Evolutionary conservation across 2,113 vertebrate species (phyloP).

Genomic region (Heterotilapia buettikoferi): DNA sequence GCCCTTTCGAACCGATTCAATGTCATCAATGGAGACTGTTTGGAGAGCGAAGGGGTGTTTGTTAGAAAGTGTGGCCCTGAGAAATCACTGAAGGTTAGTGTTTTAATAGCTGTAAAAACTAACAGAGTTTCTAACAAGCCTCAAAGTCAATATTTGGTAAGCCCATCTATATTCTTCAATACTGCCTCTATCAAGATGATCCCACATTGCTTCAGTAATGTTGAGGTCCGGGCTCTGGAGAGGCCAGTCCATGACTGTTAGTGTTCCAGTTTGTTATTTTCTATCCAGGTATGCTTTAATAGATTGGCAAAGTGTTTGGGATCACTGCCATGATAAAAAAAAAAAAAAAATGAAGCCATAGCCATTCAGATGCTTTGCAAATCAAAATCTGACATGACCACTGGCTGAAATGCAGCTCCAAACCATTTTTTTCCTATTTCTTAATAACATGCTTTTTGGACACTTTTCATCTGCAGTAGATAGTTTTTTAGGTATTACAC

Average conservation of each 20-base stretch:
- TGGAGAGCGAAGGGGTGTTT: neutral
- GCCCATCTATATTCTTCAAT: neutral
- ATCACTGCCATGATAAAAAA: neutral
- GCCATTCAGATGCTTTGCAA: neutral
- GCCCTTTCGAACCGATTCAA: conserved; percentile 85
- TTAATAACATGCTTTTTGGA: neutral
- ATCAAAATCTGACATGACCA: neutral
- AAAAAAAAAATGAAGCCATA: neutral
- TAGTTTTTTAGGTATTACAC: neutral
- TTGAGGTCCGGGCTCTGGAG: neutral
- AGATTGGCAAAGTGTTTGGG: neutral
- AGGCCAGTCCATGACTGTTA: neutral
- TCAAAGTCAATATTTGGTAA: neutral
- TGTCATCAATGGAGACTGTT: conserved; percentile 88
- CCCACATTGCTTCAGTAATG: neutral
- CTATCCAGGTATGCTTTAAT: neutral
- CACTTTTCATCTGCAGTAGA: neutral
- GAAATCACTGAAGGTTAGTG: neutral
- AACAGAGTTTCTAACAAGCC: neutral
- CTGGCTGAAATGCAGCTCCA: neutral
- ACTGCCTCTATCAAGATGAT: neutral
- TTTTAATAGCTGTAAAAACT: neutral
- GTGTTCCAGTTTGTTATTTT: neutral
- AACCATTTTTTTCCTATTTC: neutral
- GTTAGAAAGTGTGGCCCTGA: neutral